phyloP scores from a whole-genome alignment of 2,888 invertebrate genomes.

The Mythimna impura region DNA sequence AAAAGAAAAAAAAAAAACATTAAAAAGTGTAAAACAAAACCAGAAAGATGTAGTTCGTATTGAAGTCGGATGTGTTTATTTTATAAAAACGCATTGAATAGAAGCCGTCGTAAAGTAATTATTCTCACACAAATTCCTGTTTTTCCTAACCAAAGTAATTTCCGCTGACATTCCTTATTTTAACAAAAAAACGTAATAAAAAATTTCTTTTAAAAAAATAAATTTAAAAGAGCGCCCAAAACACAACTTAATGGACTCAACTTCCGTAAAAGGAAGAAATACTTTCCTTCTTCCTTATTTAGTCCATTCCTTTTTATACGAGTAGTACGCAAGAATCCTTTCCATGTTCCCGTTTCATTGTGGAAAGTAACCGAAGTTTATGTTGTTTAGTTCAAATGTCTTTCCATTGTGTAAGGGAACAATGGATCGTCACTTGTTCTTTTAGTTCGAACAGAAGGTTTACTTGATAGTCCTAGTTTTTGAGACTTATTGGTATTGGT shows the following conservation, averaged over 20 bases:
- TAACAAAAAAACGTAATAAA: constrained; percentile 8
- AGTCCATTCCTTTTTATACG: constrained; percentile 36
- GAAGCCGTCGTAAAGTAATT: background rate
- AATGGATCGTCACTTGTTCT: constrained; percentile 36
- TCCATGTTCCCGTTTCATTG: constrained; percentile 25
- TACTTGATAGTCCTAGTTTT: constrained; percentile 8
- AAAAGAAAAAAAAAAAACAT: no score
- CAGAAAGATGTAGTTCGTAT: no score
- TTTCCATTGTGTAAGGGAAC: constrained; percentile 33
- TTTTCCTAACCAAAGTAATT: constrained; percentile 18
- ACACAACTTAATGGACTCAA: constrained; percentile 23
- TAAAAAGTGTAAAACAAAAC: no score
- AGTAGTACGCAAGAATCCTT: constrained; percentile 37
- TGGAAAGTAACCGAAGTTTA: constrained; percentile 30
- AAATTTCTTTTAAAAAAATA: constrained; percentile 5
- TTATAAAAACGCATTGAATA: background rate
- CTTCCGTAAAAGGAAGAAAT: constrained; percentile 17
- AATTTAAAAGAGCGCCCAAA: constrained; percentile 6
- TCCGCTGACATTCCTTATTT: constrained; percentile 1
- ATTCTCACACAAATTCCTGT: background rate
- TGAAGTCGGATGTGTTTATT: background rate
- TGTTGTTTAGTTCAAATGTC: constrained; percentile 38
- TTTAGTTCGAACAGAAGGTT: constrained; percentile 22
- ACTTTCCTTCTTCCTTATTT: constrained; percentile 13
- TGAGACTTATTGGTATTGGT: background rate